Evolutionary conservation across 2,888 invertebrate species (phyloP).

Genomic region (Plagodis dolabraria): DNA sequence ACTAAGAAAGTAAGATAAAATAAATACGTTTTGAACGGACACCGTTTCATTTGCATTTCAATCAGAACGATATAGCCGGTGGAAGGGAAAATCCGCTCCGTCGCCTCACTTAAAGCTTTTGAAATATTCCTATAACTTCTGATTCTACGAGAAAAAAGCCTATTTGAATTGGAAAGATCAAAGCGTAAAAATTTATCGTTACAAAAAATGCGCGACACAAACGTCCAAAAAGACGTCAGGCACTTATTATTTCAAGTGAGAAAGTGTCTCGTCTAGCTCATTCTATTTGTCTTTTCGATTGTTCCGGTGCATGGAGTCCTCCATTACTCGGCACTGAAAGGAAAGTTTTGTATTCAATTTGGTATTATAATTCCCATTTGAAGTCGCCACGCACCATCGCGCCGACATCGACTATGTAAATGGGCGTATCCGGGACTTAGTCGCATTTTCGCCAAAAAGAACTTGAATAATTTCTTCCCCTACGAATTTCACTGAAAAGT

Average conservation of each 20-base stretch:
- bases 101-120: slow-evolving; percentile 82
- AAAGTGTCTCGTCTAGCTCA: slow-evolving; percentile 76
- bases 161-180: slow-evolving; percentile 84
- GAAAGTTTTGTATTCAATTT: slow-evolving; percentile 86
- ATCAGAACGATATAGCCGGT: slow-evolving; percentile 81
- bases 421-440: slow-evolving; percentile 80
- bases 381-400: slow-evolving; percentile 85
- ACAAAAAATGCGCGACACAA: slow-evolving; percentile 69
- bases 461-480: slow-evolving; percentile 62
- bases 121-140: slow-evolving; percentile 83
- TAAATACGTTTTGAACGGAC: slow-evolving; percentile 78
- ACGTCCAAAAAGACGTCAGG: slow-evolving; percentile 80
- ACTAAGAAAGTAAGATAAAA: slow-evolving; percentile 69
- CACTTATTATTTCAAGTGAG: slow-evolving; percentile 83
- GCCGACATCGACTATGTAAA: slow-evolving; percentile 84
- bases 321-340: slow-evolving; percentile 85
- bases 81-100: slow-evolving; percentile 80
- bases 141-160: slow-evolving; percentile 80
- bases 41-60: slow-evolving; percentile 83
- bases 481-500: slow-evolving; percentile 51
- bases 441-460: slow-evolving; percentile 74
- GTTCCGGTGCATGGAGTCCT: slow-evolving; percentile 84
- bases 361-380: slow-evolving; percentile 86
- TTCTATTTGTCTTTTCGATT: slow-evolving; percentile 85
- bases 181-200: slow-evolving; percentile 82